phyloP scores from a whole-genome alignment of 2,797 vertebrate genomes.

The Siniperca obscura region DNA sequence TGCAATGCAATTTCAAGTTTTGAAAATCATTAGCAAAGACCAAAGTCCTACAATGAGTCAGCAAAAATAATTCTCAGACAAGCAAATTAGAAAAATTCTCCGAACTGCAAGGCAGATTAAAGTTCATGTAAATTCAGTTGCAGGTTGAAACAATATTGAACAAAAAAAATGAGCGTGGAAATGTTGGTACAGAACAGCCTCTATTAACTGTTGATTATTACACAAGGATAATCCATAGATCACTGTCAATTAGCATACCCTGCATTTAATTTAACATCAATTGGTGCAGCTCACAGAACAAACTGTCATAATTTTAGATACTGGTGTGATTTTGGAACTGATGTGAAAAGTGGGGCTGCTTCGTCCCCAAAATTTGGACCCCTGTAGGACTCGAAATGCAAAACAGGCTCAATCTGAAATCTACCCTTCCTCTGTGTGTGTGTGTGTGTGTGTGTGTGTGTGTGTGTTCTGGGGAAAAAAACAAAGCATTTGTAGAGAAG shows the following conservation, averaged over 20 bases:
- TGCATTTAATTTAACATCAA: background rate
- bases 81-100: background rate
- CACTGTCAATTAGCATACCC: background rate
- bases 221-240: background rate
- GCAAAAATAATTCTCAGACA: background rate
- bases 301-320: background rate
- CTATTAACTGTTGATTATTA: background rate
- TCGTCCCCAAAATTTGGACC: background rate
- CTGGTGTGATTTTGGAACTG: background rate
- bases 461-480: background rate
- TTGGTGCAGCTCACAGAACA: background rate
- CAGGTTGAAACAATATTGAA: background rate
- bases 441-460: background rate
- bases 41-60: background rate
- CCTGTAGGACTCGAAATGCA: background rate
- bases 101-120: background rate
- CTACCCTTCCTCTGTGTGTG: background rate
- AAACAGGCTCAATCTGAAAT: conserved; percentile 1
- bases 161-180: background rate
- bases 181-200: background rate
- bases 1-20: conserved; percentile 4
- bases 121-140: background rate
- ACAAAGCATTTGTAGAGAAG: background rate
- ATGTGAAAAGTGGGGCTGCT: background rate
- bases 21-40: conserved; percentile 1